phyloP scores from a whole-genome alignment of 2,797 vertebrate genomes.

The Hozukius guyotensis region DNA sequence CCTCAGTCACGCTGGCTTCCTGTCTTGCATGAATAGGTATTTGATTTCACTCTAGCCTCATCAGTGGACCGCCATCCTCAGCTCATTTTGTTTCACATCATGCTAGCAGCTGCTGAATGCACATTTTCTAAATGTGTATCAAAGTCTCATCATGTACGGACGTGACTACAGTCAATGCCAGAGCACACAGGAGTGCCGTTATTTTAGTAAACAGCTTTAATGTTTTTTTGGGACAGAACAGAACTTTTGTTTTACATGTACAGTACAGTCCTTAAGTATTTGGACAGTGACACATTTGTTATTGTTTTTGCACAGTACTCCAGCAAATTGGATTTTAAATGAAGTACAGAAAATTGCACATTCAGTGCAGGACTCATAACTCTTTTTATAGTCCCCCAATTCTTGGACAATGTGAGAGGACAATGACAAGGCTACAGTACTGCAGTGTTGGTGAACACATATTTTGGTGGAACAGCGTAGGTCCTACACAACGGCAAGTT shows the following conservation, averaged over 20 bases:
- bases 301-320: constrained; percentile 1
- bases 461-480: too few relatives aligned
- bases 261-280: background rate
- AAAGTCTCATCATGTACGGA: constrained; percentile 8
- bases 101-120: constrained; percentile 44
- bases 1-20: constrained; percentile 81
- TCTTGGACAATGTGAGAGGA: background rate
- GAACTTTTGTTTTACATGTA: background rate
- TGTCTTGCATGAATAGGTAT: constrained; percentile 93
- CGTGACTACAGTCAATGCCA: constrained; percentile 60
- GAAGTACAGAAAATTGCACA: background rate
- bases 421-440: background rate
- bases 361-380: background rate
- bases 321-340: constrained; percentile 22
- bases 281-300: constrained; percentile 4
- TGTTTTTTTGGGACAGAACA: background rate
- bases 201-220: background rate
- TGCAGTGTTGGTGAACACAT: too few relatives aligned
- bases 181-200: constrained; percentile 9
- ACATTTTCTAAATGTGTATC: constrained; percentile 69
- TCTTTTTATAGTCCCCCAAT: background rate
- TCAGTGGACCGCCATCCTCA: constrained; percentile 53
- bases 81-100: constrained; percentile 49
- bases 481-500: background rate
- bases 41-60: constrained; percentile 77